A percentile compares a stretch with the other conserved stretches of the same genome.
Conservation (phyloP, 2,113 vertebrate species). For the Penelope pileata region DNA sequence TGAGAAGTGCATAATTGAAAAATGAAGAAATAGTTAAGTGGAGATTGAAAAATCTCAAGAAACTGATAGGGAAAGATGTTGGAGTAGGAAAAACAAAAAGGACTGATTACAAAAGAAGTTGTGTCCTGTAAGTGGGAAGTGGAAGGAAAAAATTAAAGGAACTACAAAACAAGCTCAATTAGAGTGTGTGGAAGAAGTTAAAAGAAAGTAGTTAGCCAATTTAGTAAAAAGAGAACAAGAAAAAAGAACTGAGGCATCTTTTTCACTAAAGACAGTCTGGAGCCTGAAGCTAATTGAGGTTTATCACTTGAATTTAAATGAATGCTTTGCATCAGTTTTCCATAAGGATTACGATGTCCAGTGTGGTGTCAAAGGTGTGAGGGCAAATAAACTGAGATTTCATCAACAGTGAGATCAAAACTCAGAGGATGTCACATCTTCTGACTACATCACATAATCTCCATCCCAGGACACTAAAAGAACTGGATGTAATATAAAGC, state of each 20-base stretch:
- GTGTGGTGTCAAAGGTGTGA: accelerated
- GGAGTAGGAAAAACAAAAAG: background rate
- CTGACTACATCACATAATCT: background rate
- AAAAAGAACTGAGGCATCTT: background rate
- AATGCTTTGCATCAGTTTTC: background rate
- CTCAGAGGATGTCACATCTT: accelerated
- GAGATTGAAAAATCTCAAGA: background rate
- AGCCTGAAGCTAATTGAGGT: background rate
- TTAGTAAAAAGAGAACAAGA: background rate
- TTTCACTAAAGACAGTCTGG: background rate
- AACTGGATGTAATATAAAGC: background rate
- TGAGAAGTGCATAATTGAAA: background rate
- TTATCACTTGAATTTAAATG: background rate
- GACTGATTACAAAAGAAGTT: background rate
- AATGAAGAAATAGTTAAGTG: background rate
- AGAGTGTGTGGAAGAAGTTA: background rate
- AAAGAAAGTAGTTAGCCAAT: background rate
- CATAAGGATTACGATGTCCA: background rate
- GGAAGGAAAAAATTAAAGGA: background rate
- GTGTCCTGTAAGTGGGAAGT: background rate
- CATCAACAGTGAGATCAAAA: background rate
- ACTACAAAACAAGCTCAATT: background rate
- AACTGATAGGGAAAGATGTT: background rate
- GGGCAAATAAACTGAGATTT: background rate
- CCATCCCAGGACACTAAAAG: background rate